Percentiles rank a stretch among this genome's conserved stretches.
Evolutionary conservation across 2,797 vertebrate genomes (phyloP).

Genomic region (Thalassophryne amazonica): DNA sequence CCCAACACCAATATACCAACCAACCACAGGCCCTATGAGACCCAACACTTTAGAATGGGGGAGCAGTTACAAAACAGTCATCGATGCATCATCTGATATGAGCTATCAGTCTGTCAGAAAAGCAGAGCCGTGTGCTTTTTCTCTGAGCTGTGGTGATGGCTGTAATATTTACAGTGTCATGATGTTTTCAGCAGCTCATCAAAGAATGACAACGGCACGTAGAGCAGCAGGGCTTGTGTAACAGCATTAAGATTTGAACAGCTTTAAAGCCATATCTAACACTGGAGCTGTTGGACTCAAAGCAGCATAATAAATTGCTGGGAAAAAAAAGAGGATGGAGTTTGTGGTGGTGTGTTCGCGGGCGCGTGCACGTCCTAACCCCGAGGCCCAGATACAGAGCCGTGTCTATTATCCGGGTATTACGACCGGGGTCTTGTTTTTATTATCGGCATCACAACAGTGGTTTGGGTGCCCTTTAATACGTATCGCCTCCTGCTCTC

Average conservation of each 20-base stretch:
- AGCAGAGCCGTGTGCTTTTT: no score
- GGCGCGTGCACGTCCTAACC: constrained; percentile 36
- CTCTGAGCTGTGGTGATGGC: no score
- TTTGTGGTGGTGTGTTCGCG: constrained; percentile 24
- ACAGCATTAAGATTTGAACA: constrained; percentile 64
- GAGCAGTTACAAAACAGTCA: no score
- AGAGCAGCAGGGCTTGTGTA: constrained; percentile 58
- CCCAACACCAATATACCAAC: no score
- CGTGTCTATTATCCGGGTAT: constrained; percentile 68
- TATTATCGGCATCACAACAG: constrained; percentile 57
- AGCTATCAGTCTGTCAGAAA: no score
- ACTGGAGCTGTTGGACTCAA: constrained; percentile 52
- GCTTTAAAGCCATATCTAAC: constrained; percentile 60
- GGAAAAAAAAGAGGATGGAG: constrained; percentile 66
- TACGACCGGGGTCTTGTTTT: constrained; percentile 51
- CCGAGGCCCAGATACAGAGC: constrained; percentile 56
- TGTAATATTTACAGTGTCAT: no score
- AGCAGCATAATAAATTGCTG: constrained; percentile 61
- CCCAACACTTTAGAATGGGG: no score
- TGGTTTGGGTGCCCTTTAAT: constrained; percentile 38
- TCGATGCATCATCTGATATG: no score
- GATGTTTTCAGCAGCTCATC: no score
- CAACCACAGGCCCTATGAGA: no score
- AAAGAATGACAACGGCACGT: constrained; percentile 59
- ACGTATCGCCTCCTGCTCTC: constrained; percentile 59